Evolutionary conservation across 2,888 invertebrate genomes (phyloP).

Genomic region (Lordiphosa andalusiaca): DNA sequence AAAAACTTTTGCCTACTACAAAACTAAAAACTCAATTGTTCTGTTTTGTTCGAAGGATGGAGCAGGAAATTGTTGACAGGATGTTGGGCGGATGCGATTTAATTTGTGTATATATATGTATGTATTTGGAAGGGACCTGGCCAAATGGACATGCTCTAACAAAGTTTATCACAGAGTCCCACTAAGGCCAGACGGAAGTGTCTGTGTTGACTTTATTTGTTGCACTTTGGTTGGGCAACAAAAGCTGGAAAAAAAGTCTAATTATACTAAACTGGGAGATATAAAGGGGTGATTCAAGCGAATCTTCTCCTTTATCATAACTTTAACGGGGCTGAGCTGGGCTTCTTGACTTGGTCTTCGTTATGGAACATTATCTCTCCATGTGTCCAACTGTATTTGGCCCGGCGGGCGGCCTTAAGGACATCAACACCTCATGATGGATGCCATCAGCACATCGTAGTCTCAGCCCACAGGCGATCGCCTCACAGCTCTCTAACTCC

Average conservation of each 20-base stretch:
- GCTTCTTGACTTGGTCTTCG: conserved; percentile 33
- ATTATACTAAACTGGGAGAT: conserved; percentile 40
- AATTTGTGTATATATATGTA: conserved; percentile 68
- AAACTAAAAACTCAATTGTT: conserved; percentile 56
- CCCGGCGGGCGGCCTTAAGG: conserved; percentile 23
- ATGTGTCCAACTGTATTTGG: conserved; percentile 19
- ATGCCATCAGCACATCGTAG: conserved; percentile 52
- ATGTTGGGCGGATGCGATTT: conserved; percentile 75
- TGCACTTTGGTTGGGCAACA: conserved; percentile 18
- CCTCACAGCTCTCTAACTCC: conserved; percentile 1
- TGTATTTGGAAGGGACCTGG: conserved; percentile 7
- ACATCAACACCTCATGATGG: conserved; percentile 57
- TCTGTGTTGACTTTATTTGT: conserved; percentile 41
- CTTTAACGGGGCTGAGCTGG: too few relatives aligned
- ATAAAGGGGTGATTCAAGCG: conserved; percentile 9
- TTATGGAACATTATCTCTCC: conserved; percentile 35
- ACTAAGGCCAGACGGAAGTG: conserved; percentile 20
- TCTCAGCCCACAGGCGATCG: conserved; percentile 5
- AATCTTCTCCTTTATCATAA: too few relatives aligned
- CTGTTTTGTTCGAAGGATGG: conserved; percentile 39
- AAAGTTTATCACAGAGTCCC: conserved; percentile 34
- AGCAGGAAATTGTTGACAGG: conserved; percentile 77
- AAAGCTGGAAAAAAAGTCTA: conserved; percentile 52
- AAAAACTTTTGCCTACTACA: conserved; percentile 44
- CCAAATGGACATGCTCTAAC: conserved; percentile 10